Conservation (phyloP, 2,113 vertebrate species). For the Merops nubicus region DNA sequence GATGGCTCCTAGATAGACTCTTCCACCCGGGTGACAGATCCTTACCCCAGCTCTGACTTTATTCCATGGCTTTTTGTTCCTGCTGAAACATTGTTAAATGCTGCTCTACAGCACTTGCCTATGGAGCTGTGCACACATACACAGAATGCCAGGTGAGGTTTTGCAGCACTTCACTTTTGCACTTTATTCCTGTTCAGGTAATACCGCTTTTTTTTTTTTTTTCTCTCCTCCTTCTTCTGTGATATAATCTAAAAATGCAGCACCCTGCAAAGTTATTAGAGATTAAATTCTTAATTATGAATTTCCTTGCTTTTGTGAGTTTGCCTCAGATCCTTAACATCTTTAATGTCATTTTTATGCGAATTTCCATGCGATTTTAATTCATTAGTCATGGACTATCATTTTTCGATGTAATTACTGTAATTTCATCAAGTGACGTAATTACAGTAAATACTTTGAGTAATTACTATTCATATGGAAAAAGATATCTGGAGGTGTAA, state of each 20-base stretch:
- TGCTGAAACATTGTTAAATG: neutral
- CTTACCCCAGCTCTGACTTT: neutral
- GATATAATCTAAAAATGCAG: slow-evolving; percentile 7
- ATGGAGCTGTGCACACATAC: accelerated
- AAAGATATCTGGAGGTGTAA: slow-evolving; percentile 78
- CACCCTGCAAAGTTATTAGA: slow-evolving; percentile 49
- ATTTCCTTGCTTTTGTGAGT: slow-evolving; percentile 69
- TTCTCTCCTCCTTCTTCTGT: neutral
- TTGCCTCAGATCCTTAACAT: slow-evolving; percentile 73
- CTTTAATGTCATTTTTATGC: slow-evolving; percentile 77
- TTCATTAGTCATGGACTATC: slow-evolving; percentile 84
- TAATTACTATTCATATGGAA: slow-evolving; percentile 82
- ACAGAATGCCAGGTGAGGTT: neutral
- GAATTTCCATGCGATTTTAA: slow-evolving; percentile 84
- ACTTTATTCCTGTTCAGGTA: neutral
- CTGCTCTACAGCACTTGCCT: neutral
- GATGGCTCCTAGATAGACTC: neutral
- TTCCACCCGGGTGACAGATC: neutral
- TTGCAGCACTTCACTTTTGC: neutral
- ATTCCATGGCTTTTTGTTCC: neutral
- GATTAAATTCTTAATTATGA: slow-evolving; percentile 67
- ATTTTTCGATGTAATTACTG: slow-evolving; percentile 83
- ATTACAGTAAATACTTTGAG: slow-evolving; percentile 85
- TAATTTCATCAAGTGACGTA: slow-evolving; percentile 86
- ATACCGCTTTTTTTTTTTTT: neutral